These are phyloP conservation scores for Andrena flavipes DNA, from an alignment of 2,888 invertebrate genomes.

Conservation along the genomic window DNA sequence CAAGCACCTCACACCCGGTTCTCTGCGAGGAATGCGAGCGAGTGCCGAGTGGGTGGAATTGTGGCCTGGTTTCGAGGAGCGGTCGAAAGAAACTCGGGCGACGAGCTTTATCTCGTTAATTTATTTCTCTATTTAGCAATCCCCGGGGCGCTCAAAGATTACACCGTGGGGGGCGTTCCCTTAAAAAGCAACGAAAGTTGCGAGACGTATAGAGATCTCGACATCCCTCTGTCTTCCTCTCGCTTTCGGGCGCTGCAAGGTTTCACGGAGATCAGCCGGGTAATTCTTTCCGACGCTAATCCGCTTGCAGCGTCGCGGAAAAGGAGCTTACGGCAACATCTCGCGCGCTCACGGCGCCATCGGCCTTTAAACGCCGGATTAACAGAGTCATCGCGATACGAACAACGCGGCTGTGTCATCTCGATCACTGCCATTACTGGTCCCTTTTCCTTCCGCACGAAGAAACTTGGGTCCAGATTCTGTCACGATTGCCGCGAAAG, in stretches of 20 bases:
- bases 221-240: not conserved
- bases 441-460: not conserved
- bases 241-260: slow-evolving; percentile 40
- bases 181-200: slow-evolving; percentile 25
- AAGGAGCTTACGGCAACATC: slow-evolving; percentile 65
- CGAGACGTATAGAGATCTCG: slow-evolving; percentile 15
- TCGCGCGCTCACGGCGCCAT: slow-evolving; percentile 47
- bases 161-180: slow-evolving; percentile 23
- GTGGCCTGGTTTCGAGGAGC: slow-evolving; percentile 9
- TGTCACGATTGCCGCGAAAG: not conserved
- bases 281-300: slow-evolving; percentile 67
- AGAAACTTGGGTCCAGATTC: not conserved
- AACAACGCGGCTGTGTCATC: slow-evolving; percentile 35
- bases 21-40: no score
- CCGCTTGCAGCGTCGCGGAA: slow-evolving; percentile 64
- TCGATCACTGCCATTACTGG: slow-evolving; percentile 34
- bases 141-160: slow-evolving; percentile 42
- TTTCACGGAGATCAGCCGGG: slow-evolving; percentile 63
- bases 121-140: slow-evolving; percentile 47
- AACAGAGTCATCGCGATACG: slow-evolving; percentile 44
- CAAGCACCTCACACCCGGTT: no score
- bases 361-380: slow-evolving; percentile 60
- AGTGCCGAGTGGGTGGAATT: not conserved
- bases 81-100: not conserved
- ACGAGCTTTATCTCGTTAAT: slow-evolving; percentile 50